phyloP scores from a whole-genome alignment of 1,140 invertebrate genomes.

The Eumaeus atala region DNA sequence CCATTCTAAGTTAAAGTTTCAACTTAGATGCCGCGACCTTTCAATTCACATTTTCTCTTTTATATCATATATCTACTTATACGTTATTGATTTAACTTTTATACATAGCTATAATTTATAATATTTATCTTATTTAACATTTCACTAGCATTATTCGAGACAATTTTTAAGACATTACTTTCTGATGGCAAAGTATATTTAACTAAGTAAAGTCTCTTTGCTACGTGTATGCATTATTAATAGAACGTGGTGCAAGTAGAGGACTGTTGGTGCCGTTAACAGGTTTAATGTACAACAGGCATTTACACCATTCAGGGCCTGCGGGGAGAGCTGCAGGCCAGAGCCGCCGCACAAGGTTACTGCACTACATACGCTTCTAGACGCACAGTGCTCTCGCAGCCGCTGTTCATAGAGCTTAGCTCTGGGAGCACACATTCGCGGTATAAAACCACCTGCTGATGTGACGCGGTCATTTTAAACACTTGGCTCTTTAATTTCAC shows the following conservation, averaged over 20 bases:
- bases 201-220: not conserved
- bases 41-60: no score
- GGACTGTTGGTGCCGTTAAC: conserved; percentile 52
- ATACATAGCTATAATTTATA: not conserved
- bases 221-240: no score
- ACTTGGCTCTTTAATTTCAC: no score
- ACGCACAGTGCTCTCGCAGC: conserved; percentile 38
- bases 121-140: not conserved
- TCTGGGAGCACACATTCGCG: no score
- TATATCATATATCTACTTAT: no score
- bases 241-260: conserved; percentile 5
- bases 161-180: no score
- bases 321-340: conserved; percentile 68
- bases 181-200: not conserved
- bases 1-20: no score
- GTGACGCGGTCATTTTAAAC: no score
- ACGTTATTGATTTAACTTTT: not conserved
- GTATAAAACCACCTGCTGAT: not conserved
- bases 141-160: no score
- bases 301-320: conserved; percentile 69
- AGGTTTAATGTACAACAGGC: conserved; percentile 65
- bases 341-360: conserved; percentile 25
- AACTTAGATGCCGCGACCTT: no score
- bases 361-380: conserved; percentile 39
- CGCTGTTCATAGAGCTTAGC: no score